phyloP scores from a whole-genome alignment of 2,113 vertebrate genomes.

The Astur gentilis region DNA sequence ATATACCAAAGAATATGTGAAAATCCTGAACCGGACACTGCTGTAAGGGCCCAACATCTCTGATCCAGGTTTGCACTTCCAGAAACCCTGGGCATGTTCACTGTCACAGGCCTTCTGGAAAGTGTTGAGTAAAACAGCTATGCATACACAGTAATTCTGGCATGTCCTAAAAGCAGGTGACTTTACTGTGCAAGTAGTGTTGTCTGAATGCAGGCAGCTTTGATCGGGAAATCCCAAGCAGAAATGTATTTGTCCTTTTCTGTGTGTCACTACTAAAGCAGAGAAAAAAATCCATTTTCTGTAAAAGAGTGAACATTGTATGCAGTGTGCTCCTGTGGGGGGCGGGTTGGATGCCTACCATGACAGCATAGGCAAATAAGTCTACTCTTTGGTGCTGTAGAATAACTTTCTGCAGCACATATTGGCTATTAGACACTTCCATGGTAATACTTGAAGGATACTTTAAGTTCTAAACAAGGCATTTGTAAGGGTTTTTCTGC shows the following conservation, averaged over 20 bases:
- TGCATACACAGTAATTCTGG: neutral
- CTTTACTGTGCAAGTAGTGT: neutral
- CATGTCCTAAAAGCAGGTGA: neutral
- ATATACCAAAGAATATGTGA: neutral
- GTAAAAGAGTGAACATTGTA: neutral
- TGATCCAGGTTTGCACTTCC: neutral
- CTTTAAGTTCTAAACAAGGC: neutral
- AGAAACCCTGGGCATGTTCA: neutral
- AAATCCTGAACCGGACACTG: neutral
- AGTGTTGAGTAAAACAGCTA: neutral
- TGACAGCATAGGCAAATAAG: neutral
- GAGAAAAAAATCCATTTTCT: neutral
- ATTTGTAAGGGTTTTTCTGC: neutral
- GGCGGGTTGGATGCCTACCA: neutral
- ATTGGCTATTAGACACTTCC: neutral
- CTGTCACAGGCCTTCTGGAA: constrained; percentile 4
- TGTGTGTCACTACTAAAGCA: neutral
- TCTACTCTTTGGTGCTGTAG: neutral
- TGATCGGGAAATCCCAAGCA: neutral
- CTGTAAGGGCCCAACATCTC: neutral
- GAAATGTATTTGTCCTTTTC: neutral
- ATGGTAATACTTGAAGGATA: neutral
- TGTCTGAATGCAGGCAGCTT: neutral
- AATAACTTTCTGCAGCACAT: neutral
- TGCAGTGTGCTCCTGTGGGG: neutral